Base-by-base conservation (phyloP, 2,888 invertebrate species). In the Cryptus armator region DNA sequence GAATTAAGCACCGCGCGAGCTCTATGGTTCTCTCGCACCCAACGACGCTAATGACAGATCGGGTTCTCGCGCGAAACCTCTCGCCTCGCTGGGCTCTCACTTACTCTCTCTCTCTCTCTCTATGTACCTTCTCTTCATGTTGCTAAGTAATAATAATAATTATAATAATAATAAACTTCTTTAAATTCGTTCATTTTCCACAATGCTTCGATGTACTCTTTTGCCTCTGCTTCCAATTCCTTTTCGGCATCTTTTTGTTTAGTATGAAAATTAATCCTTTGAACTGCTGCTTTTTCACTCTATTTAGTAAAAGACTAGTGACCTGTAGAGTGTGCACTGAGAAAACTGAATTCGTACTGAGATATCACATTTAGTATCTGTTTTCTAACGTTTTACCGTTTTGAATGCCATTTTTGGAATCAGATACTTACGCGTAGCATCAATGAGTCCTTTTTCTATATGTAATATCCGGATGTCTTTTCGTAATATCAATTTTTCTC, bases 31-130 rank as follows among this genome's bases (percentile, higher is more conserved):
- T 24, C 71, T 59, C 59, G 79, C 83, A 84, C 84, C 82, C 53
- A 77, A 48, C 72, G 79, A 87, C 85, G 90, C 91, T 92, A 92
- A 92, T 92, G 92, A 92, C 91, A 91, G 91, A 92, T 92, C 92
- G 90, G 88, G 90, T 92, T 91, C 90, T 86, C 82, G 82, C 86
- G 76, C 75, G 83, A 71, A 78, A 71, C 75, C 51, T 74, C 53
- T 64, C 70, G 67, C 84, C 68, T 74, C 68, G 59, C 10, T 79
- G 16, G n/a, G 12, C 64, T 51, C 53, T 79, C 29, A n/a, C 68
- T 29, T 4, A 51, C 56, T 56, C 56, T 24, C 24, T 56, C 56
- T 24, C 24, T 56, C 56, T 43, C 62, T 29, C 29, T 29, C 68
- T 68, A 5, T n/a, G 64, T 56, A 46, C 32, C 19, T 64, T 75